Conservation (phyloP, 2,888 invertebrate species). For the Byasa hedistus region DNA sequence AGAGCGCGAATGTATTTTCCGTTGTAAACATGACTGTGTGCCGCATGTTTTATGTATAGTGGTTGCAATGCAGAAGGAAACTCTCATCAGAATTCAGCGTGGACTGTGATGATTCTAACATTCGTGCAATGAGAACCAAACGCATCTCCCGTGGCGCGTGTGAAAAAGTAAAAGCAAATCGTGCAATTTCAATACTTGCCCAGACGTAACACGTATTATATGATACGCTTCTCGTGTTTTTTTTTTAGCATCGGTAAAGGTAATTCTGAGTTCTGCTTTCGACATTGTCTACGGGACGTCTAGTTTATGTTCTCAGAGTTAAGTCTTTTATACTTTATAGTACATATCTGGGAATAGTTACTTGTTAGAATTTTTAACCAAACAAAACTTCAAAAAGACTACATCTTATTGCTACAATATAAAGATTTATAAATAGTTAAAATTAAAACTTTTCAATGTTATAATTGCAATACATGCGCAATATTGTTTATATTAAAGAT, state of each 20-base stretch:
- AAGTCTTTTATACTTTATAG: not conserved
- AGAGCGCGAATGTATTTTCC: slow-evolving; percentile 65
- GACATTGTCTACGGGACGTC: slow-evolving; percentile 20
- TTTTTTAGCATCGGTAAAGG: not conserved
- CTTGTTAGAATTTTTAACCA: not conserved
- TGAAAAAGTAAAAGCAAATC: slow-evolving; percentile 70
- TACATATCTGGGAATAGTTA: not conserved
- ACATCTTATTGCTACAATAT: no score
- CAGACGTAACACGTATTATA: slow-evolving; percentile 25
- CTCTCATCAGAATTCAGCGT: slow-evolving; percentile 75
- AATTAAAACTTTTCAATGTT: no score
- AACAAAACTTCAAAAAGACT: no score
- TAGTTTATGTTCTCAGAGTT: not conserved
- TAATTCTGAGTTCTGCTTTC: slow-evolving; percentile 4
- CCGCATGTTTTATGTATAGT: slow-evolving; percentile 71
- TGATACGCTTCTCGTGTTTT: slow-evolving; percentile 18
- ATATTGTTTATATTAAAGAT: no score
- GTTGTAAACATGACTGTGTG: slow-evolving; percentile 72
- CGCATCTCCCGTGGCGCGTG: slow-evolving; percentile 67
- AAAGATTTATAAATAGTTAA: no score
- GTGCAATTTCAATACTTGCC: slow-evolving; percentile 31
- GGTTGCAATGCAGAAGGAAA: slow-evolving; percentile 68
- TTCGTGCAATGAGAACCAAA: slow-evolving; percentile 68
- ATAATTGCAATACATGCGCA: no score
- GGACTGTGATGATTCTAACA: slow-evolving; percentile 68